A percentile compares a stretch with the other conserved stretches of the same genome.
Evolutionary conservation across 1,140 invertebrate species (phyloP).

Genomic region (Drosophila nigrodunni): DNA sequence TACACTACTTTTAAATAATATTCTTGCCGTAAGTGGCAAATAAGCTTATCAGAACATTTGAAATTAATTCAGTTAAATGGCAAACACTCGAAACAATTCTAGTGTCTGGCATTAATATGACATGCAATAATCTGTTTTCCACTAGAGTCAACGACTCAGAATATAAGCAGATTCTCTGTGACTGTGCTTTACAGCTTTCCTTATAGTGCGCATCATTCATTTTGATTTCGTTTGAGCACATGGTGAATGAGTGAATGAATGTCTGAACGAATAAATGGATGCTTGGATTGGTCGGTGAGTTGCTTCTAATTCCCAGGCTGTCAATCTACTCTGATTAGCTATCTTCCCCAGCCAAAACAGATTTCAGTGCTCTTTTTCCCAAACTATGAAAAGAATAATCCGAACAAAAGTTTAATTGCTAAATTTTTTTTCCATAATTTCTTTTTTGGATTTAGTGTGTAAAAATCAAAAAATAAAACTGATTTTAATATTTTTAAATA

Average conservation of each 20-base stretch:
- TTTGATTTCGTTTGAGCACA: slow-evolving; percentile 55
- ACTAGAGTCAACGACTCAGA: background rate
- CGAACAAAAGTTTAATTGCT: too few relatives aligned
- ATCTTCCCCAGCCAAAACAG: too few relatives aligned
- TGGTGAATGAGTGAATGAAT: slow-evolving; percentile 54
- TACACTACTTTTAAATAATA: slow-evolving; percentile 33
- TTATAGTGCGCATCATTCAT: slow-evolving; percentile 59
- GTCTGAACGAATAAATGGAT: slow-evolving; percentile 41
- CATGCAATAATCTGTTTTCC: slow-evolving; percentile 12
- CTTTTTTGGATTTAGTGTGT: too few relatives aligned
- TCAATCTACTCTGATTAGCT: background rate
- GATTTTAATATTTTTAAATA: too few relatives aligned
- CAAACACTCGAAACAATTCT: slow-evolving; percentile 18
- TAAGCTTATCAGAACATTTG: slow-evolving; percentile 48
- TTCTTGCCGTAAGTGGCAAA: slow-evolving; percentile 41
- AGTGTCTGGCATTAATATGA: slow-evolving; percentile 29
- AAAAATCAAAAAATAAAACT: too few relatives aligned
- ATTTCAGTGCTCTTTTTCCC: too few relatives aligned
- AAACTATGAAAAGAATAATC: too few relatives aligned
- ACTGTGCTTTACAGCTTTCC: slow-evolving; percentile 21
- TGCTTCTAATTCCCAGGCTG: slow-evolving; percentile 40
- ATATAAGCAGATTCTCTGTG: too few relatives aligned
- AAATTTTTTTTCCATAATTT: too few relatives aligned
- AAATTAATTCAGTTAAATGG: slow-evolving; percentile 39
- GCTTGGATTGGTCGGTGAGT: slow-evolving; percentile 28